These are phyloP conservation scores for Scaptomyza tumidula DNA, from an alignment of 2,888 invertebrate genomes.

Conservation along the genomic window DNA sequence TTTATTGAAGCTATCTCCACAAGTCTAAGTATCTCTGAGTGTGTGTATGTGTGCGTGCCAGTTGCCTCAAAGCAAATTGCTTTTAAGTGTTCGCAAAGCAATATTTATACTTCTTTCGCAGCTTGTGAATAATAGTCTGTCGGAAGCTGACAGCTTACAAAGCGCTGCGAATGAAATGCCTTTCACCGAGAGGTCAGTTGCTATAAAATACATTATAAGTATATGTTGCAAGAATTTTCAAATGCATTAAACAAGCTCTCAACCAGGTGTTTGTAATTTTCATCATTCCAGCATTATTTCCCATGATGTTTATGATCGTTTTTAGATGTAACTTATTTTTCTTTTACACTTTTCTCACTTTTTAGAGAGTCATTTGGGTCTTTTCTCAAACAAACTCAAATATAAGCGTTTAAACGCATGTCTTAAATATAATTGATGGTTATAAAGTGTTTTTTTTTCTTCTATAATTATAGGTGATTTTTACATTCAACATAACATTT, in stretches of 20 bases:
- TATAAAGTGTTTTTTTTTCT: neutral
- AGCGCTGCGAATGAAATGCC: constrained; percentile 26
- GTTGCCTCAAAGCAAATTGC: constrained; percentile 57
- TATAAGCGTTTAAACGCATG: neutral
- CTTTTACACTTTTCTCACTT: no score
- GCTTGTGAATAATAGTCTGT: constrained; percentile 64
- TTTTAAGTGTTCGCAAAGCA: constrained; percentile 72
- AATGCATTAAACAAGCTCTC: constrained; percentile 5
- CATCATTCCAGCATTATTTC: neutral
- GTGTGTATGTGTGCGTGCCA: constrained; percentile 15
- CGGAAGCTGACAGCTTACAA: constrained; percentile 59
- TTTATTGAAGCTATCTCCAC: constrained; percentile 6
- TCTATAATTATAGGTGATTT: no score
- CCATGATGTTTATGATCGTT: neutral
- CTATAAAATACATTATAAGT: constrained; percentile 5
- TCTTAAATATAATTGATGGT: neutral
- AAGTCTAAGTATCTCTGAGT: neutral
- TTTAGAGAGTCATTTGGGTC: no score
- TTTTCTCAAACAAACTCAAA: neutral
- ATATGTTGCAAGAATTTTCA: neutral
- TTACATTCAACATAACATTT: no score
- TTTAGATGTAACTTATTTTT: neutral
- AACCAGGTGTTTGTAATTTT: neutral
- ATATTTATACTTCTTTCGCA: constrained; percentile 56
- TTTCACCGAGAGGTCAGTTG: constrained; percentile 21